Percentiles rank a stretch among this genome's conserved stretches.
phyloP scores from a whole-genome alignment of 2,888 invertebrate species.

The Trachelus stipa region DNA sequence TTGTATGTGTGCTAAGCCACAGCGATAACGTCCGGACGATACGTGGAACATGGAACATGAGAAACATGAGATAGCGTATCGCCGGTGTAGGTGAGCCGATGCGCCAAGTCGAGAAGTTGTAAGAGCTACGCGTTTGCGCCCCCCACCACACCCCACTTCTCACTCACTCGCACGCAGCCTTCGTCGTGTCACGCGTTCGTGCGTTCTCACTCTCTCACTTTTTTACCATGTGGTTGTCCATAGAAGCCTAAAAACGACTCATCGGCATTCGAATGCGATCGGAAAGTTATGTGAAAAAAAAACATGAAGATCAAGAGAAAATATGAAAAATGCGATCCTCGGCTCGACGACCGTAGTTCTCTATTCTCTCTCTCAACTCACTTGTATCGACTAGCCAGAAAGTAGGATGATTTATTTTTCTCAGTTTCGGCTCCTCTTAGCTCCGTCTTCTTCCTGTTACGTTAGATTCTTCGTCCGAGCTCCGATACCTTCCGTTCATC shows the following conservation, averaged over 20 bases:
- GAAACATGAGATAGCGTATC: background rate
- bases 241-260: background rate
- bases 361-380: background rate
- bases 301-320: background rate
- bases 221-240: background rate
- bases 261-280: background rate
- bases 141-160: background rate
- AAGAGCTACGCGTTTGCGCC: background rate
- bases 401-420: background rate
- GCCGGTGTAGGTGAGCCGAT: background rate
- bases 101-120: background rate
- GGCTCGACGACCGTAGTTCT: background rate
- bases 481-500: background rate
- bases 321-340: background rate
- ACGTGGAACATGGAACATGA: background rate
- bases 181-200: background rate
- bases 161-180: background rate
- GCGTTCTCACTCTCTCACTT: background rate
- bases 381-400: background rate
- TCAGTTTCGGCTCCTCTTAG: background rate
- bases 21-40: background rate
- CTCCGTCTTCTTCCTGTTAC: background rate
- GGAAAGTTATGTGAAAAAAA: background rate
- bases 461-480: background rate
- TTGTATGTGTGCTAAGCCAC: background rate